Evolutionary conservation across 1,140 invertebrate species (phyloP).

Genomic region (Saxidomus purpurata): DNA sequence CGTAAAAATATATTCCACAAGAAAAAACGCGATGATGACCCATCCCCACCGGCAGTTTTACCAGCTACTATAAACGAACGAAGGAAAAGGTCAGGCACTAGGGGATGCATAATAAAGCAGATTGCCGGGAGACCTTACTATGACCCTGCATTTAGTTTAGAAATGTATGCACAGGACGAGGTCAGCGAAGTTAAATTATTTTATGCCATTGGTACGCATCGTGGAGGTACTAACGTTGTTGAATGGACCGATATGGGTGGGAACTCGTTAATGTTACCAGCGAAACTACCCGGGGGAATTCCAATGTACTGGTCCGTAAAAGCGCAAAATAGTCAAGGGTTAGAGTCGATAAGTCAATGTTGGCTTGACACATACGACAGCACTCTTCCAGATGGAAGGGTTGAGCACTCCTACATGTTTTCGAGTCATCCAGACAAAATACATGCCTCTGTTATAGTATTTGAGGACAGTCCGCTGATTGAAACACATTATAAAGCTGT

Average conservation of each 20-base stretch:
- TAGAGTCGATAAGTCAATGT: constrained; percentile 23
- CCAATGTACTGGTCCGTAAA: constrained; percentile 44
- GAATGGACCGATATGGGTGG: constrained; percentile 50
- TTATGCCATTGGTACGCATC: constrained; percentile 50
- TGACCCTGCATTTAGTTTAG: constrained; percentile 40
- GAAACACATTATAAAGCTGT: constrained; percentile 46
- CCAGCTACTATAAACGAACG: constrained; percentile 19
- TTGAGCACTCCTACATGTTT: constrained; percentile 29
- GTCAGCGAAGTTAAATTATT: constrained; percentile 22
- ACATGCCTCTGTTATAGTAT: background rate
- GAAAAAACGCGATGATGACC: constrained; percentile 23
- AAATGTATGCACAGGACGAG: constrained; percentile 51
- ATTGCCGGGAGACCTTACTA: constrained; percentile 27
- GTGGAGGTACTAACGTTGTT: constrained; percentile 36
- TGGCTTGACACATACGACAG: constrained; percentile 41
- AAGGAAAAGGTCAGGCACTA: constrained; percentile 1
- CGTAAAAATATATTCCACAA: constrained; percentile 37
- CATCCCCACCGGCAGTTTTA: constrained; percentile 7
- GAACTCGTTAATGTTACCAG: constrained; percentile 22
- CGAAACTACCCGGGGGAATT: constrained; percentile 25
- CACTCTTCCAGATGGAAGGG: constrained; percentile 39
- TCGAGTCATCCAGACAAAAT: constrained; percentile 41
- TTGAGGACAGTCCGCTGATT: constrained; percentile 35
- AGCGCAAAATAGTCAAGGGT: constrained; percentile 42
- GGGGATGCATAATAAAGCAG: constrained; percentile 38